Evolutionary conservation across 2,797 vertebrate genomes (phyloP), one percentile per base, ranked within the genome.

Genomic region (Etheostoma perlongum): DNA sequence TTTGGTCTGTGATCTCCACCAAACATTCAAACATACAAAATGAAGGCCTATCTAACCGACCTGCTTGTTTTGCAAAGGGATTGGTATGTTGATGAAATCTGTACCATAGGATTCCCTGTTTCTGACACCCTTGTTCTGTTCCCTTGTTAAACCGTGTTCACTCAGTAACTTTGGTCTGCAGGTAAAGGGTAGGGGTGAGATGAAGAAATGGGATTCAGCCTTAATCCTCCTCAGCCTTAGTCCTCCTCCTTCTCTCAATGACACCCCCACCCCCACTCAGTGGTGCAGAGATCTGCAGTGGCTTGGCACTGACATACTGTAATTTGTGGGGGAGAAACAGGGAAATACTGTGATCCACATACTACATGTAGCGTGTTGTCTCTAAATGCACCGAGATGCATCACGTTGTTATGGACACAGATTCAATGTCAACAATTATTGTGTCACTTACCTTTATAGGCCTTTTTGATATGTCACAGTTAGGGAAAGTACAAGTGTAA

Each of bases 211-310:
- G 27, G 27, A 27, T 27, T 27, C 27, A 4, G 27, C 27, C 27
- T 27, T 27, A 27, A 27, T 27, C 27, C 27, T 4, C 27, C 27
- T 27, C 27, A 27, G 27, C 27, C 60, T 81, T 54, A 67, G 63
- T 81, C 67, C 74, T 74, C 49, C 64, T 71, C 44, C 68, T 63
- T 67, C 61, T 13, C 58, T 72, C 60, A 67, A n/a, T 60, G 76
- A 71, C 58, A 36, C 42, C 78, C 81, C 80, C 66, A 53, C 30
- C 30, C 27, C 65, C 79, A 64, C 72, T 18, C 67, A n/a, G 61
- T 85, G 73, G 52, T 85, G 88, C 90, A 92, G 85, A 89, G 86
- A 83, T 88, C 85, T 86, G 90, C 88, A 84, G 89, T 87, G 85
- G 85, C 84, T 84, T 75, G 85, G 82, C 53, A 23, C 67, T 67